Conservation (phyloP, 2,888 invertebrate species). For the Blera fallax region DNA sequence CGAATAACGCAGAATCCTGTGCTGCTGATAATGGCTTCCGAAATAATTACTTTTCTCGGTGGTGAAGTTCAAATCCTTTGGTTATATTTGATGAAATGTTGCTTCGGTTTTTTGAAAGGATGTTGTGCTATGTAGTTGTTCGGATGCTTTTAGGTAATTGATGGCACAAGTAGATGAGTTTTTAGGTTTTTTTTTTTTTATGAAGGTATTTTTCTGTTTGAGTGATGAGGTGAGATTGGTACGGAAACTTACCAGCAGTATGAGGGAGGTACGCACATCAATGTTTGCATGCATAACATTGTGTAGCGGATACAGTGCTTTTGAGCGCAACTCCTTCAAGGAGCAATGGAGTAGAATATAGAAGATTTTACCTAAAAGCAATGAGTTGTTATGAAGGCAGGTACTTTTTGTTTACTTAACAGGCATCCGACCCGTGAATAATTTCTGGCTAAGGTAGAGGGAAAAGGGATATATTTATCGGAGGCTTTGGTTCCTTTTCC, state of each 20-base stretch:
- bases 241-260: slow-evolving; percentile 33
- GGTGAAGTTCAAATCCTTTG: slow-evolving; percentile 50
- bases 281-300: neutral
- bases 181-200: neutral
- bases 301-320: neutral
- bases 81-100: slow-evolving; percentile 42
- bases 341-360: neutral
- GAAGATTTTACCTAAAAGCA: too few species aligned
- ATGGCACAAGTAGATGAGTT: slow-evolving; percentile 63
- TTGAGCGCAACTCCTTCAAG: neutral
- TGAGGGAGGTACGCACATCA: neutral
- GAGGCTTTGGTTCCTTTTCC: too few species aligned
- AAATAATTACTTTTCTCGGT: slow-evolving; percentile 68
- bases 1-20: slow-evolving; percentile 9
- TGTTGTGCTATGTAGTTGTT: slow-evolving; percentile 11
- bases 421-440: too few species aligned
- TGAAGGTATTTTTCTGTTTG: neutral
- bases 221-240: slow-evolving; percentile 44
- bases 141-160: slow-evolving; percentile 67
- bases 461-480: too few species aligned
- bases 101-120: slow-evolving; percentile 31
- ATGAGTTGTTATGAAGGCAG: too few species aligned
- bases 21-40: slow-evolving; percentile 63
- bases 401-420: too few species aligned
- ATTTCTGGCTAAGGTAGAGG: too few species aligned